A percentile compares a stretch with the other conserved stretches of the same genome.
These are phyloP conservation scores for Tuta absoluta DNA, from an alignment of 2,888 invertebrate species.

Conservation along the genomic window DNA sequence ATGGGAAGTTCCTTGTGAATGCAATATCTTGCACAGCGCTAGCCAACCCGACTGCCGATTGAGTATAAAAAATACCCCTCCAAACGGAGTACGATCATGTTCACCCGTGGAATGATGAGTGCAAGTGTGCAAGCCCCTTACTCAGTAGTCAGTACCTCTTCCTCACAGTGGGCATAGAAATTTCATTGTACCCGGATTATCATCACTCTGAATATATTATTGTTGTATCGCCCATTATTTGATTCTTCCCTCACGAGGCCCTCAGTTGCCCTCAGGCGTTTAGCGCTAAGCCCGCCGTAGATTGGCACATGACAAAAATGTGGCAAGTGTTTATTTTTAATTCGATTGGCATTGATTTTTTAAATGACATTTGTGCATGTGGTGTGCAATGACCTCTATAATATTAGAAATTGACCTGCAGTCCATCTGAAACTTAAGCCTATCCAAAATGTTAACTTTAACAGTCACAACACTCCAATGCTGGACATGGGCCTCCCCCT, in stretches of 20 bases:
- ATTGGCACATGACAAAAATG: conserved; percentile 34
- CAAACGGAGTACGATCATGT: too few species aligned
- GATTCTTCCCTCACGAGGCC: conserved; percentile 30
- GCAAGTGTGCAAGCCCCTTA: conserved; percentile 21
- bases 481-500: too few species aligned
- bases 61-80: too few species aligned
- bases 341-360: conserved; percentile 32
- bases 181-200: conserved; percentile 69
- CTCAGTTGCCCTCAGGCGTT: conserved; percentile 26
- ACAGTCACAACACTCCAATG: too few species aligned
- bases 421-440: too few species aligned
- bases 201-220: conserved; percentile 63
- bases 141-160: conserved; percentile 33
- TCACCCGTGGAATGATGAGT: too few species aligned
- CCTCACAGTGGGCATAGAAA: conserved; percentile 48
- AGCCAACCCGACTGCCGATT: background rate
- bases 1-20: too few species aligned
- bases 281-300: conserved; percentile 25
- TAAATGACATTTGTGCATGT: background rate
- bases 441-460: too few species aligned
- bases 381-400: conserved; percentile 8
- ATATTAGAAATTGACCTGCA: too few species aligned
- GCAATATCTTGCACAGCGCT: too few species aligned
- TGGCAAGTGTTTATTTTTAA: conserved; percentile 41
- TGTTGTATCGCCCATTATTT: conserved; percentile 52